These are phyloP conservation scores for Bacillus rossius DNA, from an alignment of 1,140 invertebrate genomes.

Conservation along the genomic window DNA sequence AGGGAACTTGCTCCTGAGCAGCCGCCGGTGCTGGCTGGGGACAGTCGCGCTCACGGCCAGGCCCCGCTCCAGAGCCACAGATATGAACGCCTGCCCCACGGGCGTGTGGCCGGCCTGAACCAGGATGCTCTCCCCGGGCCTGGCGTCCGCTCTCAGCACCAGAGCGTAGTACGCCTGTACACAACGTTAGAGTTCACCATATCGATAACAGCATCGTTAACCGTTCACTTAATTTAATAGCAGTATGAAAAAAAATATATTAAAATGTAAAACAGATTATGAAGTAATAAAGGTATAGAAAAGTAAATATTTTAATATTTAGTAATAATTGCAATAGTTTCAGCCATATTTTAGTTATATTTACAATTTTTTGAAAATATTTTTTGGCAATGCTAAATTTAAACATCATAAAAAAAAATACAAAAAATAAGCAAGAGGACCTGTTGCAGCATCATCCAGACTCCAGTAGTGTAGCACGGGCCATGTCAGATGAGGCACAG, in stretches of 20 bases:
- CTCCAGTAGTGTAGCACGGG: too few relatives aligned
- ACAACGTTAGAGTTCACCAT: background rate
- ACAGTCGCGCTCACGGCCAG: conserved; percentile 25
- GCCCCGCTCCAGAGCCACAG: conserved; percentile 41
- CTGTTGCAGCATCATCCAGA: too few relatives aligned
- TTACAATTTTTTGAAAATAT: too few relatives aligned
- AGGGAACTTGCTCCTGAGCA: conserved; percentile 14
- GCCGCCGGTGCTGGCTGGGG: conserved; percentile 18
- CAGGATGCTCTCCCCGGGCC: conserved; percentile 45
- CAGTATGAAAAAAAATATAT: too few relatives aligned
- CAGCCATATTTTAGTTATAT: too few relatives aligned
- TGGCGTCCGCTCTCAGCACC: conserved; percentile 45
- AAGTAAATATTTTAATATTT: background rate
- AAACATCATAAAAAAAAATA: too few relatives aligned
- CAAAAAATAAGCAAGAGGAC: too few relatives aligned
- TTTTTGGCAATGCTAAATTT: too few relatives aligned
- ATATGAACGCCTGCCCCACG: conserved; percentile 55
- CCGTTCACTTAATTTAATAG: too few relatives aligned
- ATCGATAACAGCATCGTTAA: background rate
- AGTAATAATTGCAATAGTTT: too few relatives aligned
- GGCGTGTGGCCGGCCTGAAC: conserved; percentile 55
- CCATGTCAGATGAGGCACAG: too few relatives aligned
- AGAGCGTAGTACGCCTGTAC: conserved; percentile 46
- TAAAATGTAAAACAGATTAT: too few relatives aligned
- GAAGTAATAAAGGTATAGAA: background rate